Evolutionary conservation across 2,888 invertebrate genomes (phyloP).

Genomic region (Coenonympha arcania): DNA sequence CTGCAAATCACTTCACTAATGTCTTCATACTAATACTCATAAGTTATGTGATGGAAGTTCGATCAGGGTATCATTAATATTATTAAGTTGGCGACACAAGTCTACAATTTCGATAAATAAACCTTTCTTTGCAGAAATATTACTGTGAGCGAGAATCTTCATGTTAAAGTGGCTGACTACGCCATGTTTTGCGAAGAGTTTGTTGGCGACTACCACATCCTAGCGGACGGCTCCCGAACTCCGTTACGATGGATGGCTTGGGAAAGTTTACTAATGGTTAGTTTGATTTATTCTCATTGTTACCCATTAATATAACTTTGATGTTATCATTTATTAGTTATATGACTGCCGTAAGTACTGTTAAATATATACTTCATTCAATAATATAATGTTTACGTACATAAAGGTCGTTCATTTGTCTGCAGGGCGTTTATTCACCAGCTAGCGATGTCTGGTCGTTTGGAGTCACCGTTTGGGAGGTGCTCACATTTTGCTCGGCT

Average conservation of each 20-base stretch:
- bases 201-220: slow-evolving; percentile 86
- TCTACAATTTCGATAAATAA: neutral
- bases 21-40: too few species aligned
- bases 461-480: slow-evolving; percentile 92
- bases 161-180: slow-evolving; percentile 87
- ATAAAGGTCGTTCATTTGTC: slow-evolving; percentile 21
- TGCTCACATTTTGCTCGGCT: slow-evolving; percentile 84
- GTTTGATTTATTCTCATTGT: slow-evolving; percentile 31
- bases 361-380: neutral
- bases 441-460: slow-evolving; percentile 94
- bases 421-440: slow-evolving; percentile 88
- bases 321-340: neutral
- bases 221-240: slow-evolving; percentile 85
- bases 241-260: slow-evolving; percentile 96
- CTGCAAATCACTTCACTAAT: too few species aligned
- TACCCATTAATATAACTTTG: neutral
- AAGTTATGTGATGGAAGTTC: too few species aligned
- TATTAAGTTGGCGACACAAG: too few species aligned
- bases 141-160: slow-evolving; percentile 85
- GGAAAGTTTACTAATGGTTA: slow-evolving; percentile 87
- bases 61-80: too few species aligned
- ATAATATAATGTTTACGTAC: too few species aligned
- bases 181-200: slow-evolving; percentile 88
- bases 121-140: slow-evolving; percentile 78
- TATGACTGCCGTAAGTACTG: slow-evolving; percentile 11